Evolutionary conservation across 2,888 invertebrate species (phyloP), one percentile per base, ranked within the genome.

Genomic region (Mechanitis mazaeus): DNA sequence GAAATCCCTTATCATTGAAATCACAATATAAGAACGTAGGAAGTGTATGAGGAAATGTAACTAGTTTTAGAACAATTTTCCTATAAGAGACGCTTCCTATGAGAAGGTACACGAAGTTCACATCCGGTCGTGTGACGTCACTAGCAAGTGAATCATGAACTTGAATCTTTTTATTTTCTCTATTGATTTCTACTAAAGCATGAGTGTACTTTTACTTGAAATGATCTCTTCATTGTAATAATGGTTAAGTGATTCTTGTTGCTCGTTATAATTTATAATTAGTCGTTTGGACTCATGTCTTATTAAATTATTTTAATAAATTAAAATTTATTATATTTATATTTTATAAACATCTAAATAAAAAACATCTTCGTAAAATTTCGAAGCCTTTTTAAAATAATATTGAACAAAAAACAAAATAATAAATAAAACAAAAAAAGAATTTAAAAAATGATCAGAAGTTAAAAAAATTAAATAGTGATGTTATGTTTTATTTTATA

Each of bases 31-130:
- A 31, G 47, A 65, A 59, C 59, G 58, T 63, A 74, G 74, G 75
- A 76, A 75, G 73, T 66, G 38, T 67, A 66, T 54, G 55, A 71
- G 76, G 72, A 76, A 77, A 70, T 65, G 56, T 61, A 56, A 66
- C 70, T 56, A 50, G 71, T 69, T 67, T 63, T 66, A 69, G 70
- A 69, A 69, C 69, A 72, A 68, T 72, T 71, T 75, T 72, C 74
- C 73, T 73, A 73, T 74, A 63, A 60, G 63, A 66, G 58, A 58
- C 58, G 58, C 64, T 68, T 68, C 67, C 69, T 69, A 42, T 58
- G 56, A 55, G 20, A 60, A 56, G 54, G 57, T 63, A 56, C 56
- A 61, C 35, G 45, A 54, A 45, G 50, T 64, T 54, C 59, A 56
- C 64, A 64, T 64, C 63, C 69, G 67, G 64, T 59, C 56, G 9